Percentiles rank a stretch among this genome's conserved stretches.
Conservation (phyloP, 2,888 invertebrate genomes). For the Epirrita christyi region DNA sequence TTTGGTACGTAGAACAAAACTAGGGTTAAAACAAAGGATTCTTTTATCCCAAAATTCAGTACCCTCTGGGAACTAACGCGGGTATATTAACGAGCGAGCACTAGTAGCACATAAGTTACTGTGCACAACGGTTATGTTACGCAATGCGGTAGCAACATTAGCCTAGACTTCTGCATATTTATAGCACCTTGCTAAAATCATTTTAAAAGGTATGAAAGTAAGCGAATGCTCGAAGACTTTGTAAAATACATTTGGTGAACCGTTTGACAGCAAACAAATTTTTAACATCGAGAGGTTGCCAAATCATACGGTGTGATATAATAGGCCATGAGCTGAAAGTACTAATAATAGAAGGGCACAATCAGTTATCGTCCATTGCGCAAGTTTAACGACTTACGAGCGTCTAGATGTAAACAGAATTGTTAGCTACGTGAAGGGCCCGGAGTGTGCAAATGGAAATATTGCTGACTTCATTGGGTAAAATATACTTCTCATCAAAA, state of each 20-base stretch:
- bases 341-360: slow-evolving; percentile 59
- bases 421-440: slow-evolving; percentile 58
- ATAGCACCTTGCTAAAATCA: background rate
- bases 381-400: slow-evolving; percentile 43
- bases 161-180: slow-evolving; percentile 24
- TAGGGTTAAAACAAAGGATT: too few species aligned
- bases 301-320: slow-evolving; percentile 51
- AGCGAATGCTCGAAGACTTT: background rate
- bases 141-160: slow-evolving; percentile 51
- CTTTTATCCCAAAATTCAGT: too few species aligned
- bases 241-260: background rate
- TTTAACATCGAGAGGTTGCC: slow-evolving; percentile 39
- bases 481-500: too few species aligned
- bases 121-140: slow-evolving; percentile 45
- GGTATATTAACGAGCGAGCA: too few species aligned
- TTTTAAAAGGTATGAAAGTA: background rate
- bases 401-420: slow-evolving; percentile 59
- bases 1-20: too few species aligned
- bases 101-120: slow-evolving; percentile 52
- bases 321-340: slow-evolving; percentile 46
- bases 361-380: slow-evolving; percentile 60
- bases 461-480: slow-evolving; percentile 32
- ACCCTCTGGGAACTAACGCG: too few species aligned
- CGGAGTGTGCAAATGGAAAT: slow-evolving; percentile 44
- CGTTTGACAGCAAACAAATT: slow-evolving; percentile 20